A percentile compares a stretch with the other conserved stretches of the same genome.
phyloP scores from a whole-genome alignment of 2,113 vertebrate genomes.

The Desmodus rotundus region DNA sequence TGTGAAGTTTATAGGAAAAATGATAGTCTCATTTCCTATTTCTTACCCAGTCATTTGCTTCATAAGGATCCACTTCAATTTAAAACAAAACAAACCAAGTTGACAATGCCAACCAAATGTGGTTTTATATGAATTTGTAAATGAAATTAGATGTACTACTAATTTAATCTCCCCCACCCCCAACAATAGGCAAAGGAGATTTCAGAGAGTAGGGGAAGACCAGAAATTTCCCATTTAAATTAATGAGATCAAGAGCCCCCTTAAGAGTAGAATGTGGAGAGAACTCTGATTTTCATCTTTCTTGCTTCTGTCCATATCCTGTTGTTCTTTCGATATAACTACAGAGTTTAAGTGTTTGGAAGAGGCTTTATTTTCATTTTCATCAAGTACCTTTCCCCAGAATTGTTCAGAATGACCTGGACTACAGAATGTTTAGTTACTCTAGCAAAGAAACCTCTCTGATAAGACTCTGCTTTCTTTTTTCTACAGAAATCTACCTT shows the following conservation, averaged over 20 bases:
- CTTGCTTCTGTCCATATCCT: not conserved
- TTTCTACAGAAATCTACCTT: not conserved
- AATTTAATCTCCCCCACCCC: not conserved
- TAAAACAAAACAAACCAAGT: not conserved
- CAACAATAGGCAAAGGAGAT: not conserved
- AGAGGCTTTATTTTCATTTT: conserved; percentile 16
- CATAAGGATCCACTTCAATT: not conserved
- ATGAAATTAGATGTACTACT: not conserved
- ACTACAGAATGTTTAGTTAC: not conserved
- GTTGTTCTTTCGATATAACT: not conserved
- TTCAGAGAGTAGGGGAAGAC: not conserved
- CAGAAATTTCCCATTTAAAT: not conserved
- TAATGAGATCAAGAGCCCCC: not conserved
- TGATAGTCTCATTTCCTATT: not conserved
- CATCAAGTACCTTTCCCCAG: not conserved
- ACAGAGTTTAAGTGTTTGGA: not conserved
- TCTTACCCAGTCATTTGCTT: not conserved
- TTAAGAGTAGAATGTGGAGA: not conserved
- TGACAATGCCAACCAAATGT: not conserved
- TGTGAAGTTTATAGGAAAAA: not conserved
- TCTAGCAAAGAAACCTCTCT: not conserved
- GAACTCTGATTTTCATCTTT: not conserved
- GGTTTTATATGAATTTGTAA: conserved; percentile 8
- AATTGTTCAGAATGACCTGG: not conserved
- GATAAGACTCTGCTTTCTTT: not conserved